Percentiles rank a stretch among this genome's conserved stretches.
Conservation (phyloP, 2,113 vertebrate species). For the Lonchura striata region DNA sequence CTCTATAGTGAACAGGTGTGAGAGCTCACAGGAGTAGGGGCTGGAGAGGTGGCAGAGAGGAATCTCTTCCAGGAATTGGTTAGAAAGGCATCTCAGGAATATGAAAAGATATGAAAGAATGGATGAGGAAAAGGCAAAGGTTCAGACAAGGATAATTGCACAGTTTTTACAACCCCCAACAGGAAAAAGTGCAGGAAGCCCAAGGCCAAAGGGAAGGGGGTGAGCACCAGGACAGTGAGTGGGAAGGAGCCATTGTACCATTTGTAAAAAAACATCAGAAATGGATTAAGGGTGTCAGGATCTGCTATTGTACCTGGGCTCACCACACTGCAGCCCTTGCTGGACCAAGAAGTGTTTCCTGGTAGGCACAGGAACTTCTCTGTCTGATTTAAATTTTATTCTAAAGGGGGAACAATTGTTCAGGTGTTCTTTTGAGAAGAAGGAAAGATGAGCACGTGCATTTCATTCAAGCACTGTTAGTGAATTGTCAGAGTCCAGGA, state of each 20-base stretch:
- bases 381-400: not conserved
- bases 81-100: not conserved
- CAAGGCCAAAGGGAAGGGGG: not conserved
- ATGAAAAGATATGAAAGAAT: not conserved
- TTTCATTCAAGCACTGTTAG: not conserved
- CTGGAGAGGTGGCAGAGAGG: not conserved
- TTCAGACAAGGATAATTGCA: too few relatives aligned
- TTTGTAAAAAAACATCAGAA: not conserved
- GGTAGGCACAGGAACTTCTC: too few relatives aligned
- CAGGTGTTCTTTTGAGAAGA: too few relatives aligned
- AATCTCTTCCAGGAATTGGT: not conserved
- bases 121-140: not conserved
- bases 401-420: not conserved
- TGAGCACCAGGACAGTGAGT: accelerated
- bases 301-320: not conserved
- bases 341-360: not conserved
- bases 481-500: too few relatives aligned
- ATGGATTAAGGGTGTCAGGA: too few relatives aligned
- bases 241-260: not conserved
- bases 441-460: not conserved
- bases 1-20: too few relatives aligned
- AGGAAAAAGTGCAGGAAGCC: not conserved
- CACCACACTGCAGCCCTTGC: not conserved
- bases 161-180: not conserved
- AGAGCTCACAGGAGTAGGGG: not conserved